Base-by-base conservation (phyloP, 35 echinoderm and acorn worm genomes). In the Apostichopus californicus region DNA sequence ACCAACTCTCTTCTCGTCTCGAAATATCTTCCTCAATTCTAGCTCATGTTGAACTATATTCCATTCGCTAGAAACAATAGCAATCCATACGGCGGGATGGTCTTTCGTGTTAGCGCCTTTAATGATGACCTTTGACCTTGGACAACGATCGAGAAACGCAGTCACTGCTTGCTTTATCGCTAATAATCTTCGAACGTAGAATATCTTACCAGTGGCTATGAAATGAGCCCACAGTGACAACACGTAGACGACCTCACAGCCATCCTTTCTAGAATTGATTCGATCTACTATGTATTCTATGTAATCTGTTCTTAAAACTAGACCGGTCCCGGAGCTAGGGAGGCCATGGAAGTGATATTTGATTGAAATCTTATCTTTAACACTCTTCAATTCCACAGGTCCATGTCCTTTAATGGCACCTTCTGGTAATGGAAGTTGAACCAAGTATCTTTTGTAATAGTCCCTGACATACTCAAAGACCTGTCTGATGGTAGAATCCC, bases 291-390 rank as follows among this genome's bases (percentile, higher is more conserved):
- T 55, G 34, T 73, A 90, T 59, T 87, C 46, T 75, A 90, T 90
- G 63, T 72, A 73, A 90, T 90, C 72, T 9, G 87, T 75, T 54
- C 72, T 90, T 54, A 90, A 73, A 54, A 75, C 63, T 77, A 75
- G 17, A 15, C 56, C 56, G 5, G 18, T 90, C 10, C 63, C 24
- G 11, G 56, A 87, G 11, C 14, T 90, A 5, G 92, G 92, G 5
- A 89, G 85, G 6, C 92, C 92, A 57, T 93, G 92, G 23, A 89
- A 93, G 28, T 93, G 86, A 26, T 78, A 89, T 17, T 89, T 25
- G 6, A 93, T 77, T 9, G 72, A 78, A 3, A 63, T 59, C 14
- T 93, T 93, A 10, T 59, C 22, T 5, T 85, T 78, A 46, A 89
- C 86, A 5, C 60, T 55, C 14, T 9, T 9, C 24, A 77, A 17